Conservation (phyloP, 37 sponge, comb jelly and placozoan genomes). For the Crambe crambe region DNA sequence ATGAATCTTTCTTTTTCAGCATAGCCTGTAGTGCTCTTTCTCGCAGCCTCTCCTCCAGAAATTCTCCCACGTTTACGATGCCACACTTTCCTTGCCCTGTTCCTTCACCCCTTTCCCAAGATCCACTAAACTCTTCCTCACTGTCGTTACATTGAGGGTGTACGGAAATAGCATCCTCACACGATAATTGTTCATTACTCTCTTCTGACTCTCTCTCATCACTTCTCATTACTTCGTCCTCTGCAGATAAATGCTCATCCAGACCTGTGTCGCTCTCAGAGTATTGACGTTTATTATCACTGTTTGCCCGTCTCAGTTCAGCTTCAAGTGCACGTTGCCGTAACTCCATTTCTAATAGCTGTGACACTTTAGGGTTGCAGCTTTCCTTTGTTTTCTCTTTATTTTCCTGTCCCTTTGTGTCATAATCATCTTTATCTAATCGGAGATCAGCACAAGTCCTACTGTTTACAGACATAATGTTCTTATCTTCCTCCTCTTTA, state of each 20-base stretch:
- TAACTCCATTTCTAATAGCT: slow-evolving; percentile 40
- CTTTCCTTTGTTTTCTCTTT: neutral
- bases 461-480: neutral
- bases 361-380: neutral
- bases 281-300: neutral
- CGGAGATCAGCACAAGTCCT: neutral
- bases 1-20: no score
- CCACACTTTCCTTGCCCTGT: neutral
- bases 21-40: slow-evolving; percentile 55
- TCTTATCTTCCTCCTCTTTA: neutral
- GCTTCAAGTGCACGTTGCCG: slow-evolving; percentile 46
- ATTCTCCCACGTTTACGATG: neutral
- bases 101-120: neutral
- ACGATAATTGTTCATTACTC: neutral
- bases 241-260: neutral
- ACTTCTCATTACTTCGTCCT: neutral
- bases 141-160: neutral
- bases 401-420: neutral
- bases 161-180: neutral
- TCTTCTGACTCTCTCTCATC: neutral
- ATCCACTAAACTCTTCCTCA: neutral
- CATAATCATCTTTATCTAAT: neutral
- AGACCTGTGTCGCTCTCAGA: no score
- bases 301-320: slow-evolving; percentile 16
- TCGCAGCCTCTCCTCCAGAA: slow-evolving; percentile 38